Base-by-base conservation (phyloP, 2,888 invertebrate genomes). In the Aleiodes leptofemur region DNA sequence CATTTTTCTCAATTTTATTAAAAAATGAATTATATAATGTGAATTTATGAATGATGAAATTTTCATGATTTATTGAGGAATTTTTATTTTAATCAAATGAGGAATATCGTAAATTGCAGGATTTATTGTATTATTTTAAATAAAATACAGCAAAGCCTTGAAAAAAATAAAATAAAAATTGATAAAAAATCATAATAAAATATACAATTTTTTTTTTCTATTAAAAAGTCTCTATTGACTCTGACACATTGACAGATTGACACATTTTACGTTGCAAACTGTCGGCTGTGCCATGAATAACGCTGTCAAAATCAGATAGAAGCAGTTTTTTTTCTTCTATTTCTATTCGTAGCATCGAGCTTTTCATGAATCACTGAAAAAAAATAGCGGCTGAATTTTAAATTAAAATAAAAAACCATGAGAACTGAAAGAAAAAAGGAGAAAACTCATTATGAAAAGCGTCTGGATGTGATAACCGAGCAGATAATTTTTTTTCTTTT, bases 251-350 rank as follows among this genome's bases (percentile, higher is more conserved):
- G 48, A 64, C 23, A 23, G 64, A 64, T 48, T 64, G 64, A 64
- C 48, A 64, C 48, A 16, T 38, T 38, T 38, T 43, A 48, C 48
- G 64, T 43, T 48, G 23, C 64, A 64, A 64, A 43, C 48, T 48
- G 23, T 48, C 48, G 64, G 16, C 48, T 3, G 13, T 64, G 48
- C 23, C 48, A 64, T 56, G 56, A 23, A 56, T 48, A 64, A 8
- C 48, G 9, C 43, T 48, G 64, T 64, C 64, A 64, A 64, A 16
- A 64, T 23, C 64, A 64, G 43, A 48, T 64, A 23, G 43, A 64
- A 43, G 43, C 43, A 9, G 43, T 43, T 43, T 43, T 43, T 64
- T 23, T 23, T 43, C 13, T 43, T 16, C n/a, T n/a, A n/a, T n/a
- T 43, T 14, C 23, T 23, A 23, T 23, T 43, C 43, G 23, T 64